A percentile compares a stretch with the other conserved stretches of the same genome.
Conservation (phyloP, 2,113 vertebrate genomes). For the Corythaixoides concolor region DNA sequence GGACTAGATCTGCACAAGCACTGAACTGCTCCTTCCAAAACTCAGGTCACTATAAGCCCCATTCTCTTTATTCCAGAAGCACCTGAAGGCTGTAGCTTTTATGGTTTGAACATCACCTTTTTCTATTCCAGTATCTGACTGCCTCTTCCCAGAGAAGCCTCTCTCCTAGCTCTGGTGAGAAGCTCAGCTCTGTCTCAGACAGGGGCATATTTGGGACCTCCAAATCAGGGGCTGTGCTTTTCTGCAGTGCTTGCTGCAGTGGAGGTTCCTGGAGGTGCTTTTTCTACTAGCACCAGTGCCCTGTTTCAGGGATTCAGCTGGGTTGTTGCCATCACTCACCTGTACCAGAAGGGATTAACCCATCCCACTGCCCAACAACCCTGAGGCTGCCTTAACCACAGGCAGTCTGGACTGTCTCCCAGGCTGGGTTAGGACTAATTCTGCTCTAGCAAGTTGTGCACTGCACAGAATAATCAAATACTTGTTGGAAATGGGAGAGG, state of each 20-base stretch:
- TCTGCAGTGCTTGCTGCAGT: not conserved
- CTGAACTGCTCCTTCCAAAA: not conserved
- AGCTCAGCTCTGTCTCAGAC: not conserved
- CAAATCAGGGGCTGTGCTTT: not conserved
- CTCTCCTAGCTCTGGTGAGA: not conserved
- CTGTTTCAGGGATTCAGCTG: not conserved
- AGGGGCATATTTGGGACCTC: rapidly evolving
- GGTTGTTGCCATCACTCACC: not conserved
- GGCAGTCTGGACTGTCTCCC: not conserved
- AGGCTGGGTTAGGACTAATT: not conserved
- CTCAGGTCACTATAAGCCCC: not conserved
- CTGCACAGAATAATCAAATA: not conserved
- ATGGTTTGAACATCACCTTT: not conserved
- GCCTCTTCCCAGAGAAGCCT: not conserved
- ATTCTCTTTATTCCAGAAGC: not conserved
- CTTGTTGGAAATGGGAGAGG: not conserved
- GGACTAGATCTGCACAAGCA: not conserved
- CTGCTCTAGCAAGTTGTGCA: not conserved
- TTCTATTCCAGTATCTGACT: not conserved
- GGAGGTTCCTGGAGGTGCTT: not conserved
- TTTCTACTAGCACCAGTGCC: not conserved
- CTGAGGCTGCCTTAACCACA: not conserved
- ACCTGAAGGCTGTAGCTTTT: not conserved
- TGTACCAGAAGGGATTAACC: not conserved
- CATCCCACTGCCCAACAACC: not conserved